phyloP scores from a whole-genome alignment of 1,140 invertebrate genomes.

The Bombus vancouverensis region DNA sequence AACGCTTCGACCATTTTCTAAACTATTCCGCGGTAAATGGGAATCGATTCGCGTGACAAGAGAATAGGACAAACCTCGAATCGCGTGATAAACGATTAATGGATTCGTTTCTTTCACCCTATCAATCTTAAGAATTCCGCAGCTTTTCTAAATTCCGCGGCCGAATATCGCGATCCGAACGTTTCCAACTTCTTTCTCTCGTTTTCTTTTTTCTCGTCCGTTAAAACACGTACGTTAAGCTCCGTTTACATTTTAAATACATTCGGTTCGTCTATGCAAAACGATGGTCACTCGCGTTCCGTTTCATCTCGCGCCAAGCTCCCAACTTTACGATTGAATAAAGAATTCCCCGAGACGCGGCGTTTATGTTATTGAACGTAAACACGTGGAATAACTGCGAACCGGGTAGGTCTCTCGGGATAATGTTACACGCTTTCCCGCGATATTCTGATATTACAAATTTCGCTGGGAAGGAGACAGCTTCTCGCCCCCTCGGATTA shows the following conservation, averaged over 20 bases:
- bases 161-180: constrained; percentile 14
- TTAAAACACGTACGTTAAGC: background rate
- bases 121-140: constrained; percentile 12
- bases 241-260: constrained; percentile 7
- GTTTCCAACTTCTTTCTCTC: background rate
- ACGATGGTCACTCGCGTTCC: background rate
- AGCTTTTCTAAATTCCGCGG: constrained; percentile 8
- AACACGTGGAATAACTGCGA: constrained; percentile 14
- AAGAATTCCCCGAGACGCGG: constrained; percentile 15
- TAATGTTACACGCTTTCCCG: background rate
- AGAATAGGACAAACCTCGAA: constrained; percentile 40
- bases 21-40: constrained; percentile 32
- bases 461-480: background rate
- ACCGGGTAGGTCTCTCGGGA: background rate
- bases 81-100: constrained; percentile 49
- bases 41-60: constrained; percentile 53
- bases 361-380: constrained; percentile 39
- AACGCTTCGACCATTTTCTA: constrained; percentile 16
- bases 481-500: background rate
- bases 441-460: constrained; percentile 22
- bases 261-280: background rate
- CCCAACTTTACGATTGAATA: constrained; percentile 32
- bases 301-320: constrained; percentile 5
- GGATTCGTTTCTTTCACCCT: constrained; percentile 30
- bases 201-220: background rate